phyloP scores from a whole-genome alignment of 2,797 vertebrate species.

The Eupleurogrammus muticus region DNA sequence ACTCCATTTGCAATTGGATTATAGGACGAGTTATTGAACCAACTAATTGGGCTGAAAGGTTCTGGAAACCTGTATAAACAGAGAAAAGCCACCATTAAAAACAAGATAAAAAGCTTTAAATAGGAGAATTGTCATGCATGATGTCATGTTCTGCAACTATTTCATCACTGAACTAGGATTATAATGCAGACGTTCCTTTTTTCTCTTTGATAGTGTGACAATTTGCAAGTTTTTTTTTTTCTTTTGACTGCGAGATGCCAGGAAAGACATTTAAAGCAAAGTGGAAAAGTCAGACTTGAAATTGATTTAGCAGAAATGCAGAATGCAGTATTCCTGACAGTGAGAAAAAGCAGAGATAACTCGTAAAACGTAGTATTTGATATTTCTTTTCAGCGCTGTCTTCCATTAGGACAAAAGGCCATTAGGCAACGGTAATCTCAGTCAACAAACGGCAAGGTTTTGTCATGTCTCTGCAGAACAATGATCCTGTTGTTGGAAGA shows the following conservation, averaged over 20 bases:
- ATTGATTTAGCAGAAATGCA: conserved; percentile 11
- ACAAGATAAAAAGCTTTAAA: background rate
- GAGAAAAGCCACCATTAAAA: background rate
- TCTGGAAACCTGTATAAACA: background rate
- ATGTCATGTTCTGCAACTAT: background rate
- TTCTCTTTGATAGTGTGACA: conserved; percentile 2
- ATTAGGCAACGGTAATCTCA: background rate
- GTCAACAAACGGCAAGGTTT: conserved; percentile 2
- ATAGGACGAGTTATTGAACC: background rate
- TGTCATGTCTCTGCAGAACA: background rate
- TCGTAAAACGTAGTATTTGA: background rate
- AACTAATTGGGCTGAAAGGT: background rate
- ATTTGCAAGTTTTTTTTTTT: background rate
- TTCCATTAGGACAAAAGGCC: conserved; percentile 1
- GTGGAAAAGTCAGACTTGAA: background rate
- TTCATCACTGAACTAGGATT: background rate
- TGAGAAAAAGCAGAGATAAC: conserved; percentile 18
- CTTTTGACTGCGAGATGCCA: background rate
- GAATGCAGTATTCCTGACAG: background rate
- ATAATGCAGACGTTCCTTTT: background rate
- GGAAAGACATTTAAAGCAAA: conserved; percentile 7
- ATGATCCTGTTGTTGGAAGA: background rate
- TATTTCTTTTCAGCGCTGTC: background rate
- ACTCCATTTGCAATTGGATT: background rate
- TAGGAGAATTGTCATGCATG: background rate